Evolutionary conservation across 92 coral and sea anemone genomes (phyloP).

Genomic region (Actinernus sp.): DNA sequence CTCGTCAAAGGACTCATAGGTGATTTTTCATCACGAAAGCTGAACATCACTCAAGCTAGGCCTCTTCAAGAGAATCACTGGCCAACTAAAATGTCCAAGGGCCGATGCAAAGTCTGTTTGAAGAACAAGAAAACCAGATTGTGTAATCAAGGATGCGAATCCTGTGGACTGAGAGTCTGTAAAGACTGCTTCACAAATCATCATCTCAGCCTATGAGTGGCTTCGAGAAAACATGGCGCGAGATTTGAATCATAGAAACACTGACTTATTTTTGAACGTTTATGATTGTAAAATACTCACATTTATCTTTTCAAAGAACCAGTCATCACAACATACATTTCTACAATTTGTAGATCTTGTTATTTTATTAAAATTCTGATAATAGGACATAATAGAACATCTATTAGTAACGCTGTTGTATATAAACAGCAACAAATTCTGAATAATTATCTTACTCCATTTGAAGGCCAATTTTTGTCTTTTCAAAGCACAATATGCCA

Average conservation of each 20-base stretch:
- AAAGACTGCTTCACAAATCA: too few species aligned
- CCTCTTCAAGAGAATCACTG: too few species aligned
- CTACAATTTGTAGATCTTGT: conserved; percentile 2
- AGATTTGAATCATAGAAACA: conserved; percentile 2
- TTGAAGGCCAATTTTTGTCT: conserved; percentile 1
- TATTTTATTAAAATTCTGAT: conserved; percentile 1
- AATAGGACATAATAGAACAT: neutral
- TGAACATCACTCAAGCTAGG: too few species aligned
- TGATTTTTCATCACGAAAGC: too few species aligned
- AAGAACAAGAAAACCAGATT: too few species aligned
- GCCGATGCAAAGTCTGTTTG: too few species aligned
- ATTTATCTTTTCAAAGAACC: neutral
- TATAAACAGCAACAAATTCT: neutral
- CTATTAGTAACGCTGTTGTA: conserved; percentile 3
- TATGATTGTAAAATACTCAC: conserved; percentile 4
- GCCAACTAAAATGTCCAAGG: too few species aligned
- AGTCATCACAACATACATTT: conserved; percentile 4
- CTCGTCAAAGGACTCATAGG: too few species aligned
- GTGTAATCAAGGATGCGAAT: too few species aligned
- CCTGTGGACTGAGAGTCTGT: too few species aligned
- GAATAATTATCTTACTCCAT: neutral
- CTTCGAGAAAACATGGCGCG: conserved; percentile 8
- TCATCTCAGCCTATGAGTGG: conserved; percentile 6
- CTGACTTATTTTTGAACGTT: neutral
- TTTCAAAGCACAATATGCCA: conserved; percentile 7